Evolutionary conservation across 1,140 invertebrate species (phyloP).

Genomic region (Anthonomus grandis): DNA sequence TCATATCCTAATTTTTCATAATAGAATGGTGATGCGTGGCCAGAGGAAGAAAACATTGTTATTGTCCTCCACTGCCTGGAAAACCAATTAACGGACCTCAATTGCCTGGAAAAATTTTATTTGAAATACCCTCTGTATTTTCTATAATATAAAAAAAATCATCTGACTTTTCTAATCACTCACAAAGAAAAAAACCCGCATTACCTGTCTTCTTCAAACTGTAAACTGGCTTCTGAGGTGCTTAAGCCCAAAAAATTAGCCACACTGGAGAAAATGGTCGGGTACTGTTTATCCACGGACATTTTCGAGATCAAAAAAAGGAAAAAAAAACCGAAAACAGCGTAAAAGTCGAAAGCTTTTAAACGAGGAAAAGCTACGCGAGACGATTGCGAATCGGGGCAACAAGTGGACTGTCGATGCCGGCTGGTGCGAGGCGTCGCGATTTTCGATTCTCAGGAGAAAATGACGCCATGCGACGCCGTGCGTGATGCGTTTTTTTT

Average conservation of each 20-base stretch:
- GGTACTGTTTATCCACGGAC: slow-evolving; percentile 21
- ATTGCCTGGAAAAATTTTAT: too few species aligned
- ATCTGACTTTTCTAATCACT: too few species aligned
- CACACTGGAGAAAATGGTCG: slow-evolving; percentile 31
- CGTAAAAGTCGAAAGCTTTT: not conserved
- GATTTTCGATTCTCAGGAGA: not conserved
- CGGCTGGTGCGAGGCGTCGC: too few species aligned
- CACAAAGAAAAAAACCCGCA: too few species aligned
- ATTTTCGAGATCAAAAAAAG: slow-evolving; percentile 1
- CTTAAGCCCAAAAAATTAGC: slow-evolving; percentile 32
- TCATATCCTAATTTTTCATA: too few species aligned
- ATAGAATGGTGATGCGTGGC: too few species aligned
- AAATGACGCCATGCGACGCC: not conserved
- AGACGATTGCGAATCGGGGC: slow-evolving; percentile 16
- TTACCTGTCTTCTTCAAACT: slow-evolving; percentile 31
- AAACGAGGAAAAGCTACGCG: not conserved
- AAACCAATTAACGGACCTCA: too few species aligned
- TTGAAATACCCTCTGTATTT: too few species aligned
- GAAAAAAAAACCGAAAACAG: not conserved
- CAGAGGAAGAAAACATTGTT: too few species aligned
- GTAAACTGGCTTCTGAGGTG: slow-evolving; percentile 14
- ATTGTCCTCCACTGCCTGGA: too few species aligned
- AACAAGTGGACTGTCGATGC: slow-evolving; percentile 19
- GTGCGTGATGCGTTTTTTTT: not conserved
- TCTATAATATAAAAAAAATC: too few species aligned